Conservation (phyloP, 2,113 vertebrate species). For the Erpornis zantholeuca region DNA sequence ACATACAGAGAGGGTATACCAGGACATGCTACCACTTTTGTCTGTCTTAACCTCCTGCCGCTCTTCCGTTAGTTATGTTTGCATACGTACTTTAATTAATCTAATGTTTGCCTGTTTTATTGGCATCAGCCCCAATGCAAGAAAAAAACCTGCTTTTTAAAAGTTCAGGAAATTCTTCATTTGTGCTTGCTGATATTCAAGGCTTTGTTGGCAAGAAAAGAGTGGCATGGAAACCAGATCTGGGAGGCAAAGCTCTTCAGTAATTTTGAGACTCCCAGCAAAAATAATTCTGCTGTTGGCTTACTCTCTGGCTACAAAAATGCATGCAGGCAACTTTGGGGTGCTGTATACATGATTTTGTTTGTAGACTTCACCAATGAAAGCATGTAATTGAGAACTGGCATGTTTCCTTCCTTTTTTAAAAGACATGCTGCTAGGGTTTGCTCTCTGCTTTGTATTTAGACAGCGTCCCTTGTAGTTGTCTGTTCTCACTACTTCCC, state of each 20-base stretch:
- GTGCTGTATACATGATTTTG: conserved; percentile 11
- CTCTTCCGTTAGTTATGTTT: background rate
- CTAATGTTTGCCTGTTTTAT: background rate
- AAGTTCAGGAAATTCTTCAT: background rate
- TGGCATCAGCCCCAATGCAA: background rate
- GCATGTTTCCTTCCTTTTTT: background rate
- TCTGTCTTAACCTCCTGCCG: background rate
- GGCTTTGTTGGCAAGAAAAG: background rate
- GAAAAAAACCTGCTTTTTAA: background rate
- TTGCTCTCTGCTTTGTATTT: conserved; percentile 50
- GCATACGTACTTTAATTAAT: background rate
- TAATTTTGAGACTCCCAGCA: background rate
- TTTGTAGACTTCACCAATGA: conserved; percentile 1
- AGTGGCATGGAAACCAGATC: background rate
- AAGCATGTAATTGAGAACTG: conserved; percentile 35
- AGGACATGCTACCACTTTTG: background rate
- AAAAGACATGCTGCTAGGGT: background rate
- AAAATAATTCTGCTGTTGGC: background rate
- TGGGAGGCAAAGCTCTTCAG: background rate
- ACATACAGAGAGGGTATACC: background rate
- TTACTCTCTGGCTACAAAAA: background rate
- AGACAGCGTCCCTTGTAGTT: conserved; percentile 14
- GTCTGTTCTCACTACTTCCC: conserved; percentile 14
- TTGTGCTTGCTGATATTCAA: background rate
- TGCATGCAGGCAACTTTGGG: background rate